Evolutionary conservation across 2,113 vertebrate species (phyloP), one percentile per base, ranked within the genome.

Genomic region (Oenanthe melanoleuca): DNA sequence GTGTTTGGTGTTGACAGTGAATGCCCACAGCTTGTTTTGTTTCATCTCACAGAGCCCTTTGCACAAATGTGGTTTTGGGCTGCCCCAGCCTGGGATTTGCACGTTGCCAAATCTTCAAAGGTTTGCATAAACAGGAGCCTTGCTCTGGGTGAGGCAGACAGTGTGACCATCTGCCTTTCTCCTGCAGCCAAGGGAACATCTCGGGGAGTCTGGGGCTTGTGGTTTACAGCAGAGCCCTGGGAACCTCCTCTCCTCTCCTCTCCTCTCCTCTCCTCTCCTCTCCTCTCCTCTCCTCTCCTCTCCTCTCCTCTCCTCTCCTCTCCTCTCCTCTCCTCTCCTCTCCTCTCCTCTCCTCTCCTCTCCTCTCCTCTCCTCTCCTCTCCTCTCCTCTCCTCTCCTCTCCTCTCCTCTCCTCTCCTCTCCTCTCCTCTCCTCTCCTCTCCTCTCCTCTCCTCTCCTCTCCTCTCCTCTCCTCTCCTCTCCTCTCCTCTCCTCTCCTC

Each of bases 11-110:
- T 80, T 96, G 89, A 81, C 82, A 85, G 87, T 44, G 37, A 93
- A 83, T 75, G 86, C 70, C 61, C 92, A 95, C 87, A 95, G 88
- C 80, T 87, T 94, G 93, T 60, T 89, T 92, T 74, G 78, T 92
- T 90, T 52, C 14, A 0, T 95, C 69, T 80, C 79, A 23, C 74
- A 29, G 88, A 94, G 78, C 66, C 89, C 49, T 71, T 70, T 87
- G 84, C 86, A 89, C 69, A 23, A 69, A 59, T 5, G 71, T 8
- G 15, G 50, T 33, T 88, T 74, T 25, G 29, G 29, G 81, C 73
- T 26, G 40, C 89, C 69, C 75, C 81, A 96, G 93, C 83, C 92
- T 8, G 85, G 92, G 94, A 78, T 81, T 72, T 83, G 34, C 93
- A 87, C 78, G 28, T 33, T 94, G 91, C 77, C 60, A 49, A 37